phyloP scores from a whole-genome alignment of 2,888 invertebrate genomes.

The Mesochorus sp. region DNA sequence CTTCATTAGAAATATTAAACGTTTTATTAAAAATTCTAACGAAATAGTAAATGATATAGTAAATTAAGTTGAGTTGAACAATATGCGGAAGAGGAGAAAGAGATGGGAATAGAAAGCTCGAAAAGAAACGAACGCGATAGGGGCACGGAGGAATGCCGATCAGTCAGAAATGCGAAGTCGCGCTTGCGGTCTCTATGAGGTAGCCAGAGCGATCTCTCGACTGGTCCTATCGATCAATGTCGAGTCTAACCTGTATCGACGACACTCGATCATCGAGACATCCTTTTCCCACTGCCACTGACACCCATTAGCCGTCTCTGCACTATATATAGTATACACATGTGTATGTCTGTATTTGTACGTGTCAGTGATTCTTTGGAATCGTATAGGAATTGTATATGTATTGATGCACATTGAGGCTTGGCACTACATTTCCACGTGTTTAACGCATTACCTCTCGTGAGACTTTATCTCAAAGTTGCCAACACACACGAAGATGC shows the following conservation, averaged over 20 bases:
- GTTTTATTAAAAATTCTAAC: no score
- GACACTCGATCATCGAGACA: slow-evolving; percentile 68
- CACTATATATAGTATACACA: background rate
- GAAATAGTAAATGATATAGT: slow-evolving; percentile 10
- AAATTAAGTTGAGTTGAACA: slow-evolving; percentile 18
- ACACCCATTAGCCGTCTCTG: slow-evolving; percentile 48
- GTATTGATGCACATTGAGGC: slow-evolving; percentile 5
- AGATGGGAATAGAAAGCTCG: slow-evolving; percentile 30
- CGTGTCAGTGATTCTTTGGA: background rate
- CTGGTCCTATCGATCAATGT: slow-evolving; percentile 70
- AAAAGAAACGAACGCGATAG: background rate
- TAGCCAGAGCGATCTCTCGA: slow-evolving; percentile 54
- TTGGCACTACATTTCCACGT: slow-evolving; percentile 36
- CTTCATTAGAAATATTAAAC: no score
- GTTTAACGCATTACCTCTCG: slow-evolving; percentile 33
- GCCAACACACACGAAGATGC: slow-evolving; percentile 20
- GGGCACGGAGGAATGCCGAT: slow-evolving; percentile 61
- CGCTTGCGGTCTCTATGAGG: slow-evolving; percentile 9
- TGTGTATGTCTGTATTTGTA: background rate
- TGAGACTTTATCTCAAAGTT: slow-evolving; percentile 41
- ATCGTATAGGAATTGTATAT: background rate
- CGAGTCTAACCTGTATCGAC: slow-evolving; percentile 66
- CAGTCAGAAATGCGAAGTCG: slow-evolving; percentile 56
- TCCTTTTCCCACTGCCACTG: slow-evolving; percentile 51
- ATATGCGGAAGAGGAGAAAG: slow-evolving; percentile 10